phyloP scores from a whole-genome alignment of 2,113 vertebrate genomes.

The Ivindomyrus marchei region DNA sequence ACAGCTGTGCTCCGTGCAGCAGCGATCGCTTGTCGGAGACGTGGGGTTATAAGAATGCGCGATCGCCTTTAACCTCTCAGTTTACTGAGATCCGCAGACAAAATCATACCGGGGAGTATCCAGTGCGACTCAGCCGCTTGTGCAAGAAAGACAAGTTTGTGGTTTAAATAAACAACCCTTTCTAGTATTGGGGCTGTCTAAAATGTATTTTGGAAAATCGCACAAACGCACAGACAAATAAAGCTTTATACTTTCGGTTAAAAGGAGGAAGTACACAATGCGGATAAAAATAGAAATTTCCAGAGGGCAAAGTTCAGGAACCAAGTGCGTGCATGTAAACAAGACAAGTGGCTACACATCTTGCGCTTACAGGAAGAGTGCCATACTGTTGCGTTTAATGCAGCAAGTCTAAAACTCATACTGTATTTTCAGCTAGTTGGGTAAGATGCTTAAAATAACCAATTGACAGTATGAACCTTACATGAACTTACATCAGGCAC shows the following conservation, averaged over 20 bases:
- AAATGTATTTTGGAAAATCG: not conserved
- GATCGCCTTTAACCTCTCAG: not conserved
- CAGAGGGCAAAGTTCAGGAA: constrained; percentile 1
- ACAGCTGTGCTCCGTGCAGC: not conserved
- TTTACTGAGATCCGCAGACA: not conserved
- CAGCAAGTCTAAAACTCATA: not conserved
- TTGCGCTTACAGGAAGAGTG: not conserved
- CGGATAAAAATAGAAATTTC: constrained; percentile 1
- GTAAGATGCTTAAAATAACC: not conserved
- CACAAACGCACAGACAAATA: not conserved
- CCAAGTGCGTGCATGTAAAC: not conserved
- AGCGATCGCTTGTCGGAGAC: not conserved
- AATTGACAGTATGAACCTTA: not conserved
- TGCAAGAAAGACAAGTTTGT: not conserved
- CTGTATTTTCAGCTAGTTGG: not conserved
- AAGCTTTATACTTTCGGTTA: not conserved
- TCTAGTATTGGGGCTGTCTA: not conserved
- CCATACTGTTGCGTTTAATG: not conserved
- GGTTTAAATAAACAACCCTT: not conserved
- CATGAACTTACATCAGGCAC: not conserved
- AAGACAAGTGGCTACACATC: not conserved
- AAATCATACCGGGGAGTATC: not conserved
- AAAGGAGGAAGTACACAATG: not conserved
- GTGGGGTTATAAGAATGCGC: not conserved
- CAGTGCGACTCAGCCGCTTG: not conserved